Percentiles rank a stretch among this genome's conserved stretches.
Evolutionary conservation across 2,888 invertebrate genomes (phyloP).

Genomic region (Chrysotoxum bicinctum): DNA sequence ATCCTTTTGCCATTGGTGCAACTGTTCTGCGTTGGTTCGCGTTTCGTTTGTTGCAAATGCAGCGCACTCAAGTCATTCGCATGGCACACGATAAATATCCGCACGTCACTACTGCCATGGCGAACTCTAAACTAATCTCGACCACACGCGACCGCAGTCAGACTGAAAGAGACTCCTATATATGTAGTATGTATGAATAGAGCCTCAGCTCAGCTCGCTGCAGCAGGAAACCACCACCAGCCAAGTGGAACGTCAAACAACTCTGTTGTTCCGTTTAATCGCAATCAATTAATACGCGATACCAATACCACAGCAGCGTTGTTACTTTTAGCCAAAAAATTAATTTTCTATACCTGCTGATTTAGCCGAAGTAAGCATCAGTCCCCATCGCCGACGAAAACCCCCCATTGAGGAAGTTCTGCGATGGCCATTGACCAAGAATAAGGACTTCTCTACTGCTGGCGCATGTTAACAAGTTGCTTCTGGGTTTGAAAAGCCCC

Average conservation of each 20-base stretch:
- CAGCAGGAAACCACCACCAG: slow-evolving; percentile 3
- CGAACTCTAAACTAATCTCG: slow-evolving; percentile 61
- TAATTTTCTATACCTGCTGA: slow-evolving; percentile 53
- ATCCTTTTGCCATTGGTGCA: slow-evolving; percentile 26
- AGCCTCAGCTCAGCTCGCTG: background rate
- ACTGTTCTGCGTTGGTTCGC: slow-evolving; percentile 20
- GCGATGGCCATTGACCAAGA: background rate
- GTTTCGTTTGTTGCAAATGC: background rate
- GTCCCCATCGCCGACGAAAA: slow-evolving; percentile 23
- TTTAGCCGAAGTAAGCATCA: slow-evolving; percentile 2
- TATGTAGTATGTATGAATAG: background rate
- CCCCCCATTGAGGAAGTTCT: slow-evolving; percentile 47
- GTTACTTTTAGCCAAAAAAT: slow-evolving; percentile 56
- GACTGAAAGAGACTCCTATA: background rate
- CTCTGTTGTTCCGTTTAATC: slow-evolving; percentile 62
- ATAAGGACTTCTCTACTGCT: slow-evolving; percentile 28
- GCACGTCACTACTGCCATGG: slow-evolving; percentile 28
- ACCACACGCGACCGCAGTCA: slow-evolving; percentile 67
- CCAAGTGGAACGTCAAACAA: slow-evolving; percentile 26
- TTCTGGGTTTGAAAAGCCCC: slow-evolving; percentile 50
- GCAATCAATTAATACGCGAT: slow-evolving; percentile 66
- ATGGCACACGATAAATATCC: slow-evolving; percentile 57
- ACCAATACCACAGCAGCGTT: slow-evolving; percentile 35
- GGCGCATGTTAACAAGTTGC: slow-evolving; percentile 63
- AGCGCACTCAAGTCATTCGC: slow-evolving; percentile 15